phyloP scores from a whole-genome alignment of 2,113 vertebrate genomes.

The Ursus arctos region DNA sequence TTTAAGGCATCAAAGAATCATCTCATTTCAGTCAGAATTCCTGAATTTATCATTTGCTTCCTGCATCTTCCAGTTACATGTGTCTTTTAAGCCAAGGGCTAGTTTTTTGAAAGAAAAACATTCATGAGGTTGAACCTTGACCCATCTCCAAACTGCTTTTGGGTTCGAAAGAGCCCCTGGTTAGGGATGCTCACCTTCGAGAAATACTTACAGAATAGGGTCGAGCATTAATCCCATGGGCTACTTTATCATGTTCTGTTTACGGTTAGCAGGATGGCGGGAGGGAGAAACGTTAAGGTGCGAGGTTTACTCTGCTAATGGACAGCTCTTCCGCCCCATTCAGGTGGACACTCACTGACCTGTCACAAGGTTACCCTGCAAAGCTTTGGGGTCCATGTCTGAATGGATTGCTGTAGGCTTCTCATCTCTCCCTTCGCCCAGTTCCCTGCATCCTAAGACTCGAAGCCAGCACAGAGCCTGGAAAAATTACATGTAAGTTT shows the following conservation, averaged over 20 bases:
- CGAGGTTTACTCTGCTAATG: slow-evolving; percentile 43
- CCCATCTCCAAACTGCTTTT: not conserved
- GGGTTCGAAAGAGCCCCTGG: not conserved
- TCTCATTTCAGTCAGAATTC: slow-evolving; percentile 29
- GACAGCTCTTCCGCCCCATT: slow-evolving; percentile 66
- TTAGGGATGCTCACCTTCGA: not conserved
- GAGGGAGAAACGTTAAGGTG: not conserved
- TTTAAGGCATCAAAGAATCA: not conserved
- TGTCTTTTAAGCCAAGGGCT: not conserved
- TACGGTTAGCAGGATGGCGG: no score
- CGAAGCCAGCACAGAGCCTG: slow-evolving; percentile 88
- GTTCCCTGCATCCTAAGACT: slow-evolving; percentile 88
- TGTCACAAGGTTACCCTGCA: slow-evolving; percentile 75
- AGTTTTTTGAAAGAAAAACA: slow-evolving; percentile 17
- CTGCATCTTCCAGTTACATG: not conserved
- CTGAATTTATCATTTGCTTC: slow-evolving; percentile 5
- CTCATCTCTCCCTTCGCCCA: slow-evolving; percentile 85
- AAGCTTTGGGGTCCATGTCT: slow-evolving; percentile 86
- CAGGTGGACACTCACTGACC: slow-evolving; percentile 84
- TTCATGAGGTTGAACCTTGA: not conserved
- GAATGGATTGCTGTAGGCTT: slow-evolving; percentile 89
- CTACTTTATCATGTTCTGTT: not conserved
- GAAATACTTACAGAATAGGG: not conserved
- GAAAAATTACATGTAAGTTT: slow-evolving; percentile 91
- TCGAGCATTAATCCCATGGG: not conserved